phyloP scores from a whole-genome alignment of 2,797 vertebrate species.

The Aselliscus stoliczkanus region DNA sequence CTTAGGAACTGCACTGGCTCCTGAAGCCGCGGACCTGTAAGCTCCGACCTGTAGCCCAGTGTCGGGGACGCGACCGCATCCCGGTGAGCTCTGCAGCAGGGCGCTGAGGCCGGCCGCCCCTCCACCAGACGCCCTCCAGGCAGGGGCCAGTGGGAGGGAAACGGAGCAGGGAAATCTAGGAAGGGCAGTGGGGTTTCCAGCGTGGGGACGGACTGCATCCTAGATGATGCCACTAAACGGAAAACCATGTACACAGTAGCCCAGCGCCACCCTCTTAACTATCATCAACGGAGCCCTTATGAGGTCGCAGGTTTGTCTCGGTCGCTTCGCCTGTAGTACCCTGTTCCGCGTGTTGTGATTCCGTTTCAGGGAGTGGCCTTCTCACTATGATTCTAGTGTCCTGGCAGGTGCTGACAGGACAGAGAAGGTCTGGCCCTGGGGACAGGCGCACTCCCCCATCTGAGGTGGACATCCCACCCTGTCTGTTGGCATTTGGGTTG shows the following conservation, averaged over 20 bases:
- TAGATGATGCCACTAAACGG: background rate
- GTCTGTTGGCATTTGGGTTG: background rate
- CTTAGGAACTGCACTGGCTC: background rate
- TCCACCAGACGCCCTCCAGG: background rate
- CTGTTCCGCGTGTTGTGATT: background rate
- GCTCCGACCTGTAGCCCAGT: accelerated
- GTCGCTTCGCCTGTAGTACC: accelerated
- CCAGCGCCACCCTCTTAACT: background rate
- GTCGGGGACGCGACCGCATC: no score
- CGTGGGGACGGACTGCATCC: background rate
- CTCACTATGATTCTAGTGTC: background rate
- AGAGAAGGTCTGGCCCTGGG: background rate
- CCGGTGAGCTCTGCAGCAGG: background rate
- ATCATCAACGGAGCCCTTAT: accelerated
- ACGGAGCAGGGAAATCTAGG: background rate
- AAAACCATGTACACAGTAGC: accelerated
- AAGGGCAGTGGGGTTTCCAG: background rate
- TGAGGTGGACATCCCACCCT: accelerated
- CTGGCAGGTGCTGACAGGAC: background rate
- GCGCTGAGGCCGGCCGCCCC: accelerated
- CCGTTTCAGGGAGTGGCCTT: no score
- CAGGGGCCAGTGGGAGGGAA: no score
- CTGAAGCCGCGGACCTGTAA: background rate
- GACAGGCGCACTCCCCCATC: background rate
- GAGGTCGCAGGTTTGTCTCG: accelerated